Conservation (phyloP, 2,113 vertebrate genomes). For the Stomatorhinus ivindoensis region DNA sequence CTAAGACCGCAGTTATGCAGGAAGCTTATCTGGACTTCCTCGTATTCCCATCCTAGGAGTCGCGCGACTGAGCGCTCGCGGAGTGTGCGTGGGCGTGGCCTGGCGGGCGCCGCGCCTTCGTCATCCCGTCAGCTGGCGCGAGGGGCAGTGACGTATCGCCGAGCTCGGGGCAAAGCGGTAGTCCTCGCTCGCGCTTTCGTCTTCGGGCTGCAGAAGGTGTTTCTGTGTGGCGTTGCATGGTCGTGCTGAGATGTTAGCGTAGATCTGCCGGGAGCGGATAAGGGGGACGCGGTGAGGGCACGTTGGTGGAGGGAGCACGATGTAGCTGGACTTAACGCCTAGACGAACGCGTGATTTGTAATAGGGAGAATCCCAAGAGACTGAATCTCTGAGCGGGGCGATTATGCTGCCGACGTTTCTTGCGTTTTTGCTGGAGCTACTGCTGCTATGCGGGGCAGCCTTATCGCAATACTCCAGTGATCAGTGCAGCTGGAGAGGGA, state of each 20-base stretch:
- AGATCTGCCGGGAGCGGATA: background rate
- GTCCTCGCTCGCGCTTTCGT: background rate
- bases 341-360: slow-evolving; percentile 38
- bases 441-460: slow-evolving; percentile 62
- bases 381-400: slow-evolving; percentile 27
- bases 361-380: slow-evolving; percentile 41
- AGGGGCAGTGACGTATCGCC: slow-evolving; percentile 38
- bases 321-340: slow-evolving; percentile 42
- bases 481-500: slow-evolving; percentile 95
- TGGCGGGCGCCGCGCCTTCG: background rate
- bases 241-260: background rate
- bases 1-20: background rate
- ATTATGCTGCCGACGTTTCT: slow-evolving; percentile 61
- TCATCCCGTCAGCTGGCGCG: background rate
- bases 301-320: slow-evolving; percentile 29
- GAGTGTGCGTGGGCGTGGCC: background rate
- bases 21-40: background rate
- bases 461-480: slow-evolving; percentile 85
- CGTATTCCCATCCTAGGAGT: background rate
- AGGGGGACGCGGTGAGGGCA: background rate
- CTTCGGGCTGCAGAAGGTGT: background rate
- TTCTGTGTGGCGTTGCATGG: background rate
- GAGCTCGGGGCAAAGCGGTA: slow-evolving; percentile 27
- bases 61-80: background rate
- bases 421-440: slow-evolving; percentile 55